These are phyloP conservation scores for Chrysolina oricalcia DNA, from an alignment of 2,888 invertebrate species.

Conservation along the genomic window DNA sequence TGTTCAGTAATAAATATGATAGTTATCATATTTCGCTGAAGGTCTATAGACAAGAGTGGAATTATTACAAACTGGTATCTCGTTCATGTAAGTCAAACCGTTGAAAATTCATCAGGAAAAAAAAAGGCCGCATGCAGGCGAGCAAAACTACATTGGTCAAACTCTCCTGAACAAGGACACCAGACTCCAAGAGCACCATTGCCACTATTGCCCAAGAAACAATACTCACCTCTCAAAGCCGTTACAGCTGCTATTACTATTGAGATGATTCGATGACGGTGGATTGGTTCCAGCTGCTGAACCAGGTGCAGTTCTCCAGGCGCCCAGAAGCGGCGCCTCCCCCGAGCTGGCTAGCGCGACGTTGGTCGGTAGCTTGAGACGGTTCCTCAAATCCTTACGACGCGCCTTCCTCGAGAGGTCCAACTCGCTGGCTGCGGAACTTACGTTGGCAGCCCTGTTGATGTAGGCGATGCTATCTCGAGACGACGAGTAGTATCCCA, in stretches of 20 bases:
- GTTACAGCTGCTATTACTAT: conserved; percentile 78
- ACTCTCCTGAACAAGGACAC: too few relatives aligned
- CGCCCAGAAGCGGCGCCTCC: conserved; percentile 83
- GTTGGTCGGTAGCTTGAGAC: conserved; percentile 77
- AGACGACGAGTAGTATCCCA: conserved; percentile 81
- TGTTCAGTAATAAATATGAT: too few relatives aligned
- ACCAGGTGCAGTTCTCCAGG: conserved; percentile 76
- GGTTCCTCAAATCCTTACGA: conserved; percentile 76
- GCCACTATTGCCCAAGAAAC: neutral
- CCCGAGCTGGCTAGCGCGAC: conserved; percentile 81
- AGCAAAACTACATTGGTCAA: too few relatives aligned
- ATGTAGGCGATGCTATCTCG: conserved; percentile 82
- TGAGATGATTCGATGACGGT: conserved; percentile 77
- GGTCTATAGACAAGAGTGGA: too few relatives aligned
- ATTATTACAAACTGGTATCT: too few relatives aligned
- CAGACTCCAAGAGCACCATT: too few relatives aligned
- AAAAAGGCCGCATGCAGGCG: too few relatives aligned
- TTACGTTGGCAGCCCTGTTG: conserved; percentile 76
- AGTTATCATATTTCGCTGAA: too few relatives aligned
- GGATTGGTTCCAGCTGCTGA: conserved; percentile 75
- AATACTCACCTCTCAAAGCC: conserved; percentile 78
- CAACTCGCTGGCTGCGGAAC: conserved; percentile 82
- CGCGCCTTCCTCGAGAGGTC: conserved; percentile 83
- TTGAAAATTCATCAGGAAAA: too few relatives aligned
- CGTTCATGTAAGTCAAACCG: too few relatives aligned